Evolutionary conservation across 1,140 invertebrate species (phyloP).

Genomic region (Lepidurus apus): DNA sequence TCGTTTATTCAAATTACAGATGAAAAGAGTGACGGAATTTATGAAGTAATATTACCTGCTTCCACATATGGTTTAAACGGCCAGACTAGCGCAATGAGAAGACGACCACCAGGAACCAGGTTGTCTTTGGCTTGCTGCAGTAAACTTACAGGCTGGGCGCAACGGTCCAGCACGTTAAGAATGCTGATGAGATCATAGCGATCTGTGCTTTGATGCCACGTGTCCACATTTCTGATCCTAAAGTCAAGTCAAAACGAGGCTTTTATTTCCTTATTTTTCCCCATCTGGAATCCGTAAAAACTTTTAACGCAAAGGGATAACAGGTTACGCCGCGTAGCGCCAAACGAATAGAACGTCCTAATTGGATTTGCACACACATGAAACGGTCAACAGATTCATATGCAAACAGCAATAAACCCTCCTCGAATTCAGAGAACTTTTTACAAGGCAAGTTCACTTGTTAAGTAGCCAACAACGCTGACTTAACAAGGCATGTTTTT

Average conservation of each 20-base stretch:
- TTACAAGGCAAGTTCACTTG: neutral
- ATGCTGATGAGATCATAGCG: slow-evolving; percentile 75
- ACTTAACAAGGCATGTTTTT: neutral
- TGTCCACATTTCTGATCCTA: slow-evolving; percentile 68
- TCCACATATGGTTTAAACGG: slow-evolving; percentile 89
- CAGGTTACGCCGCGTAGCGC: neutral
- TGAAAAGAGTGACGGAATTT: slow-evolving; percentile 35
- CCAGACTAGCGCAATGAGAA: slow-evolving; percentile 77
- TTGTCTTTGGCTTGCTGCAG: slow-evolving; percentile 59
- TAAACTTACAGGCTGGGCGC: slow-evolving; percentile 68
- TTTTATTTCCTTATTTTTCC: neutral
- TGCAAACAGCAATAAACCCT: neutral
- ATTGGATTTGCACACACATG: slow-evolving; percentile 1
- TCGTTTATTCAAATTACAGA: slow-evolving; percentile 14
- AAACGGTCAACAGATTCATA: neutral
- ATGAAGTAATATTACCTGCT: slow-evolving; percentile 49
- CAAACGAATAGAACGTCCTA: neutral
- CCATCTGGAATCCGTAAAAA: neutral
- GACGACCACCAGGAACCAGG: slow-evolving; percentile 59
- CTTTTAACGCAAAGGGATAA: neutral
- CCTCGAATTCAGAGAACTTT: neutral
- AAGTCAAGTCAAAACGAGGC: neutral
- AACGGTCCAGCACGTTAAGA: slow-evolving; percentile 84
- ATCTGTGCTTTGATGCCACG: slow-evolving; percentile 57
- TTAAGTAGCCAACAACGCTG: neutral